Base-by-base conservation (phyloP, 2,113 vertebrate species). In the Tinamus guttatus region DNA sequence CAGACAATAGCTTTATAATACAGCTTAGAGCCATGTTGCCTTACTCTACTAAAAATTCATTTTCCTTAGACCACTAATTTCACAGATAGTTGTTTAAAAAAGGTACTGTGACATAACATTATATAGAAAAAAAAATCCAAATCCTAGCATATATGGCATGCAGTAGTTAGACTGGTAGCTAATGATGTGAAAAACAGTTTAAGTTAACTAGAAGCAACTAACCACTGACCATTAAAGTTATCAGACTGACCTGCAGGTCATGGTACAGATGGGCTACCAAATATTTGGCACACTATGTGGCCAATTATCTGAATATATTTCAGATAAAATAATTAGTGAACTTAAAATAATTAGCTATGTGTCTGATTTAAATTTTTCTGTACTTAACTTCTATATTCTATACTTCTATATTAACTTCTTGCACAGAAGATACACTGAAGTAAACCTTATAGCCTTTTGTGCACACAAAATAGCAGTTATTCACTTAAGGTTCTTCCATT, bases 21-120 rank as follows among this genome's bases (percentile, higher is more conserved):
- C 38, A 78, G 86, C 65, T 83, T 78, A 81, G 43, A 96, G 47
- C 28, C 40, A 85, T 13, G 12, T 40, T 95, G 8, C 11, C 24
- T 40, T 87, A 81, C 47, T 11, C 13, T 71, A 70, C 4, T 47
- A 75, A 94, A 73, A 93, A 28, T 40, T 81, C 75, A 56, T 19
- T 76, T 69, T 81, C 74, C 21, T 91, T 49, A 54, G 49, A 75
- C 64, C n/a, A 71, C 51, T 52, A n/a, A 3, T 74, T 92, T 59
- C 71, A 86, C 21, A 90, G 69, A 67, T n/a, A n/a, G 22, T 47
- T 91, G 84, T 97, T 91, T 93, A 3, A 84, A 89, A 93, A 47
- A 75, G 38, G 73, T 36, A 20, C 15, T 70, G 3, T 64, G 36
- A 70, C 28, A 65, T 86, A 11, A 49, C 9, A 49, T 49, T 85